These are phyloP conservation scores for Sebastes cheni DNA, from an alignment of 2,797 vertebrate species.

Conservation along the genomic window DNA sequence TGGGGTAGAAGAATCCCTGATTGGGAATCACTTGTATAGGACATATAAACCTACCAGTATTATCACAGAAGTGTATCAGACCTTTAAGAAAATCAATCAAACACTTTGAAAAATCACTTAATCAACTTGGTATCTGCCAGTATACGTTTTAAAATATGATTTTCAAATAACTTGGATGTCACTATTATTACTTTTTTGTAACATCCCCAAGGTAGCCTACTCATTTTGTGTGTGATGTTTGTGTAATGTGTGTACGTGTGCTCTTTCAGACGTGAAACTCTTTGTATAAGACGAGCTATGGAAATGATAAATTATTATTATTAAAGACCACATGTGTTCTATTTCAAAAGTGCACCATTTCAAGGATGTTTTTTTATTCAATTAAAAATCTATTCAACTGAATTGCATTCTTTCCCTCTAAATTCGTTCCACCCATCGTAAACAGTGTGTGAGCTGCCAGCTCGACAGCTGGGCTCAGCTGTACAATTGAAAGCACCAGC, in stretches of 20 bases:
- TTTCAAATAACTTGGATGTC: not conserved
- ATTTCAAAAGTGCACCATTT: not conserved
- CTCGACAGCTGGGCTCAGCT: constrained; percentile 38
- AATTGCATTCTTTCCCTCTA: not conserved
- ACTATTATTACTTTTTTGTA: not conserved
- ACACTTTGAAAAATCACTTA: not conserved
- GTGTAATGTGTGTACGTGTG: not conserved
- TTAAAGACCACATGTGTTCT: not conserved
- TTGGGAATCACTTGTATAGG: not conserved
- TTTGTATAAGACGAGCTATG: not conserved
- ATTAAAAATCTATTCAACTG: constrained; percentile 7
- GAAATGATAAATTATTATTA: not conserved
- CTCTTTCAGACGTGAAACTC: not conserved
- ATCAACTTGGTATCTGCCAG: not conserved
- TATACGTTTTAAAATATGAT: not conserved
- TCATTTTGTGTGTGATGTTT: not conserved
- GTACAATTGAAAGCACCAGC: not conserved
- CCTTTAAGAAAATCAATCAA: not conserved
- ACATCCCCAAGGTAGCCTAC: not conserved
- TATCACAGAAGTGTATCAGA: not conserved
- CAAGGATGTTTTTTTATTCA: not conserved
- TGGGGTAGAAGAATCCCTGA: too few relatives aligned
- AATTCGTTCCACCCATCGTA: constrained; percentile 12
- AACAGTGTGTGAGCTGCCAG: constrained; percentile 7
- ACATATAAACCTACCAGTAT: not conserved